Base-by-base conservation (phyloP, 2,888 invertebrate genomes). In the Heliconius ethilla region DNA sequence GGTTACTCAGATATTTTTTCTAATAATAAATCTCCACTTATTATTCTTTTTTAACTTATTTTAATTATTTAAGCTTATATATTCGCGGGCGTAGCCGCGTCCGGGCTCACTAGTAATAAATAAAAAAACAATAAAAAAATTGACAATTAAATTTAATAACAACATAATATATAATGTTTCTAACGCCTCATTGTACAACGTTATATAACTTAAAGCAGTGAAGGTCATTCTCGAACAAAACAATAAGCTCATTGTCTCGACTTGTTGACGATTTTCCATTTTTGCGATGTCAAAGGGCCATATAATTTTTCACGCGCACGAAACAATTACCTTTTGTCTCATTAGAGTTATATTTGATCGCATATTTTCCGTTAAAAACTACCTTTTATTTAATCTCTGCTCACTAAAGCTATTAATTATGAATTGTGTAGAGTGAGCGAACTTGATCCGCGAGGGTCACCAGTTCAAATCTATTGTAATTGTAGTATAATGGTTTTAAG, bases 291-390 rank as follows among this genome's bases (percentile, higher is more conserved):
- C 78, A 77, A 80, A 80, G 79, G 79, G 79, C 51, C 66, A 55
- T 78, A 72, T 74, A 65, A 79, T 80, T 80, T 80, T 79, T 80
- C 75, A 77, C 77, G 77, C 80, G 70, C 70, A 13, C 59, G 13
- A 55, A 70, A 80, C 78, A 80, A 80, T 80, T 59, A 62, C 55
- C 59, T 76, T 80, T 80, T 80, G 78, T 75, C 76, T 76, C 59
- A 62, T 78, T 78, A 76, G 55, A 51, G 55, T 37, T 33, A 72
- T 77, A 70, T 75, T 70, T 70, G 45, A 45, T 67, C 59, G 67
- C 45, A 67, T 72, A 40, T 62, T 62, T 66, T 67, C 13, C 29
- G 63, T 66, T 67, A 40, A 40, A 55, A 67, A 62, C 51, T 29
- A 11, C 40, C 25, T 59, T 37, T n/a, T 72, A 59, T 37, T 37